These are phyloP conservation scores for Cryptus viduatorius DNA, from an alignment of 2,888 invertebrate genomes.

Conservation along the genomic window DNA sequence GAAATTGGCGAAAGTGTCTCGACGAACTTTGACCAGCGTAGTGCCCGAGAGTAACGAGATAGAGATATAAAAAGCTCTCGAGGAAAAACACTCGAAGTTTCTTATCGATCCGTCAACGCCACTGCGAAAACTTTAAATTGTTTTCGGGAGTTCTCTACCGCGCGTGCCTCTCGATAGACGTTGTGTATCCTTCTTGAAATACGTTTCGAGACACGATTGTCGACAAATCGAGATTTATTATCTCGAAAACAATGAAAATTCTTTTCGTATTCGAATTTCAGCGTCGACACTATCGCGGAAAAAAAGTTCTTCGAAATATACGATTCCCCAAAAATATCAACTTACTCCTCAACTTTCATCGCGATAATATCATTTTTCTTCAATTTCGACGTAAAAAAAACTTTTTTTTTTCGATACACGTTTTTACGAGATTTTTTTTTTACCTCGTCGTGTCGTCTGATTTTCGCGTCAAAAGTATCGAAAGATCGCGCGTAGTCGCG, in stretches of 20 bases:
- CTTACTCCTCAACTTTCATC: background rate
- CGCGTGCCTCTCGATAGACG: background rate
- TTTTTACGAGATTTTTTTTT: too few relatives aligned
- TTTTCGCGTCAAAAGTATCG: too few relatives aligned
- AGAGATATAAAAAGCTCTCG: constrained; percentile 70
- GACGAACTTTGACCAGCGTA: constrained; percentile 34
- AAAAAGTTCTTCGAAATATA: background rate
- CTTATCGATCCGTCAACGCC: constrained; percentile 80
- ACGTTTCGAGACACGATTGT: too few relatives aligned
- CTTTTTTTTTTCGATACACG: too few relatives aligned
- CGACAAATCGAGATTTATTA: constrained; percentile 1
- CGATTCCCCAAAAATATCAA: background rate
- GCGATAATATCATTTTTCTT: too few relatives aligned
- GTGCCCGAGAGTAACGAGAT: constrained; percentile 67
- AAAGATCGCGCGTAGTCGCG: too few relatives aligned
- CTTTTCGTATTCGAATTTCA: constrained; percentile 32
- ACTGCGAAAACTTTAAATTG: constrained; percentile 75
- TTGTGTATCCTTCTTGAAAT: background rate
- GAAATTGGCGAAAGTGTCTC: too few relatives aligned
- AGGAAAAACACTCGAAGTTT: constrained; percentile 69
- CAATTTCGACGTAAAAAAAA: too few relatives aligned
- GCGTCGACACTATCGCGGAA: too few relatives aligned
- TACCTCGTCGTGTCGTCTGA: too few relatives aligned
- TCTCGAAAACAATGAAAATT: background rate
- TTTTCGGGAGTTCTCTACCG: constrained; percentile 24